Evolutionary conservation across 2,113 vertebrate genomes (phyloP), one percentile per base, ranked within the genome.

Genomic region (Ochotona princeps): DNA sequence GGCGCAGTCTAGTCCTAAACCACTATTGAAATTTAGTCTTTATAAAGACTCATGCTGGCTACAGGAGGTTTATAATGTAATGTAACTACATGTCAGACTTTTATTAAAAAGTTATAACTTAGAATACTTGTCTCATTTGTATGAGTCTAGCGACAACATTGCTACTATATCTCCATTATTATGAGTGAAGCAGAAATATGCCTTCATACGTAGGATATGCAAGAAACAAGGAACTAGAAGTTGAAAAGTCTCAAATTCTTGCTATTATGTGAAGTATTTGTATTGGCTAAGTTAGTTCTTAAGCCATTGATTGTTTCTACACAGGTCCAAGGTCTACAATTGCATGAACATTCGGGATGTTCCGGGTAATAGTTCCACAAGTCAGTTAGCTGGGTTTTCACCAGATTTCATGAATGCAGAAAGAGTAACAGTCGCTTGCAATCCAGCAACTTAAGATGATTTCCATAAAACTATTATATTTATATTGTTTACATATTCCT

Each of bases 351-450:
- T 47, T 94, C 63, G 69, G 2, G 54, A 91, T 65, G 38, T 20
- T 54, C 87, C 75, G 74, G 69, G 67, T 82, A 54, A 63, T 26
- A 86, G 51, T 54, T 85, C 83, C 91, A 76, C 4, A 21, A 95
- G 57, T 23, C 81, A 73, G 61, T 90, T 82, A 84, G 8, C 57
- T 94, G 87, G 38, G 35, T 69, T 91, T 87, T 78, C 60, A 73
- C 49, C 61, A 78, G 60, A 63, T n/a, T 84, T 2, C 67, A 28
- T 44, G 66, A 79, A 87, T 28, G 66, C 63, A 84, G 72, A 60
- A 93, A 80, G 51, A 87, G 28, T 32, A 66, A 91, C 92, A 91
- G 84, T 28, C 70, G 63, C 28, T 87, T 94, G 85, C 17, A 83
- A 83, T 66, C 23, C 7, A 92, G 73, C 87, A 38, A 65, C 23